Evolutionary conservation across 2,888 invertebrate species (phyloP), one percentile per base, ranked within the genome.

Genomic region (Mesorhabditis spiculigera): DNA sequence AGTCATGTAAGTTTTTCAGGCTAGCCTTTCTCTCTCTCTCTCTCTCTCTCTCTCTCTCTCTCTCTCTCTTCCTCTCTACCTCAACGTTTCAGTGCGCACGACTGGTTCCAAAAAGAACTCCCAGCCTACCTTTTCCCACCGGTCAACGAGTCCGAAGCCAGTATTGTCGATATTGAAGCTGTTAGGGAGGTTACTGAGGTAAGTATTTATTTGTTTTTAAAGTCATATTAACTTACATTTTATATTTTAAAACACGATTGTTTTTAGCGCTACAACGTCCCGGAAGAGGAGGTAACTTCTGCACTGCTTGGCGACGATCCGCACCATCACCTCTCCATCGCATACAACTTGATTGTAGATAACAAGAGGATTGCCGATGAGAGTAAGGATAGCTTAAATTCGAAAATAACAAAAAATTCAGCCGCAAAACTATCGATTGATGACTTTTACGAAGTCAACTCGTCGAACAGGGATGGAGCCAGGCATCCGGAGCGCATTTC

Each of bases 111-210:
- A 87, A 93, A 93, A 86, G 97, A 98, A 80, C 89, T 98, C 80
- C 95, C 96, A 0, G 92, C 92, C 5, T 98, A 98, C 88, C 88
- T 99, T 77, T 99, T 99, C 86, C 98, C 98, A n/a, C 93, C 95
- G 5, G 93, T 95, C 62, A 93, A 94, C 72, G 97, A 98, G 86
- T 94, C 93, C 88, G 97, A 98, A 88, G 94, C 95, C 71, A 95
- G 95, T 75, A 94, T 97, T 6, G 94, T 98, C 75, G 98, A 98
- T 87, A 93, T 92, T 4, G 95, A 96, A 80, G 97, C 96, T 4
- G 93, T 98, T 42, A 89, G 91, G 45, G 97, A 98, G 89, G 94
- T 93, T 43, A 90, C 90, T 85, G 90, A 90, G 86, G 90, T 90
- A 82, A 81, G 85, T 58, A 43, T 45, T 1, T 43, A 44, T 28